Evolutionary conservation across 2,888 invertebrate species (phyloP), one percentile per base, ranked within the genome.

Genomic region (Autographa gamma): DNA sequence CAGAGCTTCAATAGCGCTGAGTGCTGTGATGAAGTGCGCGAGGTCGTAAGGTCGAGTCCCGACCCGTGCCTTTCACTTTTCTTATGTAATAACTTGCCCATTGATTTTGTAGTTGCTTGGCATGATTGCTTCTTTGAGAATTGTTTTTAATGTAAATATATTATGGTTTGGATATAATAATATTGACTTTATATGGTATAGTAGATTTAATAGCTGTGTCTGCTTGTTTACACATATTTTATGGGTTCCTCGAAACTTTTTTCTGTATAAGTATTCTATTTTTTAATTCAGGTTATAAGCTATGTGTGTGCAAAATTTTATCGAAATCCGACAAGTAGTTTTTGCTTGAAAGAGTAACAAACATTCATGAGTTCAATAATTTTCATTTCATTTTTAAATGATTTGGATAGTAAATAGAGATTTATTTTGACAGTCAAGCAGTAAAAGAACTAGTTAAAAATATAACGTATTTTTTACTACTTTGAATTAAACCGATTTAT

Each of bases 51-150:
- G 88, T 90, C 89, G 86, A 83, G 83, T 81, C 80, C 81, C 74
- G 88, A 86, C 86, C 86, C 81, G 83, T 73, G 79, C 89, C 90
- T 90, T 90, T 90, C 90, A 90, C 90, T 89, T 77, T 69, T 63
- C 79, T 85, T 84, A 80, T 78, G 80, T 86, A 88, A 87, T 73
- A 70, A 31, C 25, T 56, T 56, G 69, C 14, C 71, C 67, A 69
- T 82, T 67, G 69, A 74, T 69, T 71, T 60, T 71, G 69, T 60
- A 71, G 59, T 68, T 69, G 64, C 68, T n/a, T 70, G 56, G 69
- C 43, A 7, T 62, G 14, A 19, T 16, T 7, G 0, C 34, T 54
- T 67, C 18, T 58, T 41, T n/a, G 43, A 25, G 25, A 14, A 0
- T 38, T 60, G 25, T 0, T 69, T 41, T 25, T 25, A 9, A 56